A percentile compares a stretch with the other conserved stretches of the same genome.
phyloP scores from a whole-genome alignment of 2,797 vertebrate genomes.

The Dermochelys coriacea region DNA sequence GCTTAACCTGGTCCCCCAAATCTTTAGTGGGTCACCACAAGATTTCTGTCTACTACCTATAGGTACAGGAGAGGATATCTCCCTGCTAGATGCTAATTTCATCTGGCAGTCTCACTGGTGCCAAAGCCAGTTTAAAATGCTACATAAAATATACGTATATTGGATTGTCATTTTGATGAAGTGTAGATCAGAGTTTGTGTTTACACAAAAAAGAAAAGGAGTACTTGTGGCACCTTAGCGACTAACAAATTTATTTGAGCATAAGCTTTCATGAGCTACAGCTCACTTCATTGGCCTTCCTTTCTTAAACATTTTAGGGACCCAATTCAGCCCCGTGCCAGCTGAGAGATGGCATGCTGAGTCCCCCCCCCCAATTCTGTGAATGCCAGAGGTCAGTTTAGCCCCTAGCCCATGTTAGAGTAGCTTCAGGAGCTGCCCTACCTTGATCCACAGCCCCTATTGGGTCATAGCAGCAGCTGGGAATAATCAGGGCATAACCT shows the following conservation, averaged over 20 bases:
- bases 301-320: not conserved
- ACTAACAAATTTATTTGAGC: too few species aligned
- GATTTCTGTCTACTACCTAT: not conserved
- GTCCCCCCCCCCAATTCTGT: not conserved
- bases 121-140: not conserved
- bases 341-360: not conserved
- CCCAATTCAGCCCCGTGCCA: not conserved
- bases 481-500: not conserved
- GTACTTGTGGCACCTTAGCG: too few species aligned
- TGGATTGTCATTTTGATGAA: not conserved
- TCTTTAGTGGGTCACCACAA: not conserved
- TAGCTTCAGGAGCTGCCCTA: not conserved
- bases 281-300: too few species aligned
- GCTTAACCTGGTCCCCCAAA: not conserved
- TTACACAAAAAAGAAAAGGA: too few species aligned
- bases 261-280: too few species aligned
- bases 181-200: not conserved
- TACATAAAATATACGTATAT: fast-evolving
- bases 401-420: not conserved
- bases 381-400: not conserved
- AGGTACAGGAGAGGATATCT: not conserved
- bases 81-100: not conserved
- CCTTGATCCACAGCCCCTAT: not conserved
- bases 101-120: not conserved
- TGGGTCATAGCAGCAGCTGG: not conserved